Percentiles rank a stretch among this genome's conserved stretches.
Conservation (phyloP, 2,113 vertebrate genomes). For the Cochlearius cochlearius region DNA sequence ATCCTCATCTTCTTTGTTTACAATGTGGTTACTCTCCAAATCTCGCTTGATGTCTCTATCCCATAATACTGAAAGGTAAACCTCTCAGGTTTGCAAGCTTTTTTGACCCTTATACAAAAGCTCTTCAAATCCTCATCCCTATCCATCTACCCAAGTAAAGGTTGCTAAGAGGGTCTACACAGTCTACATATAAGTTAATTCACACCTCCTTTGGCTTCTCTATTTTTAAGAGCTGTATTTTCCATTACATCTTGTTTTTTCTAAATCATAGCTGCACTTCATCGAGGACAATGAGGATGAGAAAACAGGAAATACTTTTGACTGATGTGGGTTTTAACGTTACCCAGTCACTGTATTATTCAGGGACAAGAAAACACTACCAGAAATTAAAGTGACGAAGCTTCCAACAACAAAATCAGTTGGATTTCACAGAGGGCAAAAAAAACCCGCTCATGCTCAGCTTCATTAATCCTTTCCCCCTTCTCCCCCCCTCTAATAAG, state of each 20-base stretch:
- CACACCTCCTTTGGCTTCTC: neutral
- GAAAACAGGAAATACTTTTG: constrained; percentile 1
- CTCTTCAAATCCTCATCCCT: neutral
- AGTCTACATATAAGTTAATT: neutral
- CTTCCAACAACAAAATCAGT: neutral
- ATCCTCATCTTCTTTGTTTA: constrained; percentile 21
- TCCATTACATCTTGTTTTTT: neutral
- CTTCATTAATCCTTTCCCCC: neutral
- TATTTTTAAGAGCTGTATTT: neutral
- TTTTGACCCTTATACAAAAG: neutral
- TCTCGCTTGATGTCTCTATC: neutral
- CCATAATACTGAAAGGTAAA: neutral
- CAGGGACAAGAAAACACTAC: neutral
- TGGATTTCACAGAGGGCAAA: neutral
- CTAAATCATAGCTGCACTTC: neutral
- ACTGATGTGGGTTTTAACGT: neutral
- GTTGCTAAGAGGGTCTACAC: neutral
- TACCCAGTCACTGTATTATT: neutral
- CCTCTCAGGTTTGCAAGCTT: neutral
- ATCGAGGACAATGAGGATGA: neutral
- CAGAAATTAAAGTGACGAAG: neutral
- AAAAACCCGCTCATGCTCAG: neutral
- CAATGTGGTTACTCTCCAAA: neutral
- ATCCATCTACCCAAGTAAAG: neutral
- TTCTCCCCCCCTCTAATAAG: neutral